A percentile compares a stretch with the other conserved stretches of the same genome.
These are phyloP conservation scores for Silurus meridionalis DNA, from an alignment of 2,113 vertebrate species.

Conservation along the genomic window DNA sequence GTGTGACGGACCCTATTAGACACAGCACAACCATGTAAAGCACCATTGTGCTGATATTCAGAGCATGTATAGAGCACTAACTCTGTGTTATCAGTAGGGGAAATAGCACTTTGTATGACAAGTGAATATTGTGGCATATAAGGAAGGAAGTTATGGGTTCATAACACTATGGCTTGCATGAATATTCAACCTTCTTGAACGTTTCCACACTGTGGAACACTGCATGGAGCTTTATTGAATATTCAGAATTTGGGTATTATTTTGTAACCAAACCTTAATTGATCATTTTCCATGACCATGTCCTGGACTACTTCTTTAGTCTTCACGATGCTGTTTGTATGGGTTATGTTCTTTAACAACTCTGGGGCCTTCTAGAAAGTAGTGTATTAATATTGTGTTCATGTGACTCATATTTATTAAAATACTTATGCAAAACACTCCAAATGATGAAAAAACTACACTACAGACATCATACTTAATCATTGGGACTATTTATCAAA, in stretches of 20 bases:
- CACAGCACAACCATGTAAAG: not conserved
- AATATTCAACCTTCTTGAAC: not conserved
- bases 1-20: constrained; percentile 26
- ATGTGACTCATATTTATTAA: not conserved
- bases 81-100: not conserved
- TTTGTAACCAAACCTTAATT: not conserved
- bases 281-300: not conserved
- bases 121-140: not conserved
- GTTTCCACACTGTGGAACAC: not conserved
- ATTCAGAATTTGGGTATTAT: not conserved
- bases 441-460: not conserved
- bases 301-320: not conserved
- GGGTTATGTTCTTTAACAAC: not conserved
- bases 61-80: not conserved
- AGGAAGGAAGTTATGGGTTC: not conserved
- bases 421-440: not conserved
- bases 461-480: not conserved
- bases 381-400: not conserved
- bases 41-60: not conserved
- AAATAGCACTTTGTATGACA: not conserved
- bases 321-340: not conserved
- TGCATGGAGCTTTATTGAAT: not conserved
- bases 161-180: not conserved
- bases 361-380: not conserved
- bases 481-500: not conserved